Percentiles rank a stretch among this genome's conserved stretches.
phyloP scores from a whole-genome alignment of 2,797 vertebrate genomes.

The Ptychobarbus kaznakovi region DNA sequence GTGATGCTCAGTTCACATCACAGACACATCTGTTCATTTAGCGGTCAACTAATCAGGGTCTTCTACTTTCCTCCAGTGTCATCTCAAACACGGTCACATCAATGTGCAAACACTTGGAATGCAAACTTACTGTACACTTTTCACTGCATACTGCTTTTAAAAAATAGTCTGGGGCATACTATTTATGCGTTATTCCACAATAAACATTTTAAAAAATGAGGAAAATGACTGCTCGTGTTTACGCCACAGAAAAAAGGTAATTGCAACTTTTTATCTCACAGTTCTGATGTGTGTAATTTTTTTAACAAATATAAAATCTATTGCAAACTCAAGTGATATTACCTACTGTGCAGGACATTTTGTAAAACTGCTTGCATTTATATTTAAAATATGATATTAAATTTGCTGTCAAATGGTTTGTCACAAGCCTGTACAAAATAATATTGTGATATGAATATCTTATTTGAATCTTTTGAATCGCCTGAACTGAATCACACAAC shows the following conservation, averaged over 20 bases:
- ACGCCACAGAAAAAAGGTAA: not conserved
- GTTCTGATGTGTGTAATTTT: too few species aligned
- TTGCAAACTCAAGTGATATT: not conserved
- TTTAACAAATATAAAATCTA: too few species aligned
- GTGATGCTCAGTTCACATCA: not conserved
- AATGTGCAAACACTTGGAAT: not conserved
- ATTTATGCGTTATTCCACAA: not conserved
- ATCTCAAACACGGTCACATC: constrained; percentile 1
- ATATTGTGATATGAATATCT: not conserved
- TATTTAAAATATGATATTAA: not conserved
- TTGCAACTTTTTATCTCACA: not conserved
- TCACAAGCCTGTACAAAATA: not conserved
- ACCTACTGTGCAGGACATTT: not conserved
- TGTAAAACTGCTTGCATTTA: not conserved
- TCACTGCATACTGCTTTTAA: not conserved
- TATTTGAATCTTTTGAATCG: not conserved
- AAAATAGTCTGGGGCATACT: not conserved
- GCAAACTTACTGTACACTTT: not conserved
- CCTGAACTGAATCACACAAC: too few species aligned
- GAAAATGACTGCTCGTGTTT: not conserved
- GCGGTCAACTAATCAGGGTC: constrained; percentile 10
- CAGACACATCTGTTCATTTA: constrained; percentile 24
- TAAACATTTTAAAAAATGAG: not conserved
- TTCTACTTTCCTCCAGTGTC: constrained; percentile 8
- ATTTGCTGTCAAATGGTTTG: not conserved